phyloP scores from a whole-genome alignment of 2,113 vertebrate genomes.

The Oenanthe oenanthe region DNA sequence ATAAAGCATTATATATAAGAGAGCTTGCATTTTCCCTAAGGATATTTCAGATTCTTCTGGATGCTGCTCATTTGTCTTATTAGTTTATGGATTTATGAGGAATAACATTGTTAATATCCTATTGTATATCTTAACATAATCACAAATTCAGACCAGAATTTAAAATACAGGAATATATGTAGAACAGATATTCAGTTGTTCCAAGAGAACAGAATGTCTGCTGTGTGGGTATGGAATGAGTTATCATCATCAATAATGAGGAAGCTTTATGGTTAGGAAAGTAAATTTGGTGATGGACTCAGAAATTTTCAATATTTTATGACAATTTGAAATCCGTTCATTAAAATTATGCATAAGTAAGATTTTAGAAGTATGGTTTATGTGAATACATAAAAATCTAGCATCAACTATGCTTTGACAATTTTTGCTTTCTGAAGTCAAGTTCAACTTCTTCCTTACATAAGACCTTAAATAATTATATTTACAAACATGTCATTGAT shows the following conservation, averaged over 20 bases:
- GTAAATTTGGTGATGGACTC: not conserved
- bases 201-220: not conserved
- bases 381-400: not conserved
- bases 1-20: not conserved
- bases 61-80: not conserved
- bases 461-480: not conserved
- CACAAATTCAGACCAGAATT: not conserved
- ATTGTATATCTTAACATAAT: not conserved
- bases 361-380: not conserved
- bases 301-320: not conserved
- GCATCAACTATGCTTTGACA: not conserved
- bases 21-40: not conserved
- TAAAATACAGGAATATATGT: not conserved
- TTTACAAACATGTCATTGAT: not conserved
- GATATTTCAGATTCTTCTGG: conserved; percentile 43
- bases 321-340: not conserved
- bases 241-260: not conserved
- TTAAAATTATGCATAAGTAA: not conserved
- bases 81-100: not conserved
- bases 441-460: not conserved
- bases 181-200: not conserved
- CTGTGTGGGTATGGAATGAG: not conserved
- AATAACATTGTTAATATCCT: not conserved
- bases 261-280: not conserved
- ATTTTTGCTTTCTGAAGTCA: not conserved